These are phyloP conservation scores for Ciconia stormi DNA, from an alignment of 2,113 vertebrate genomes.

Conservation along the genomic window DNA sequence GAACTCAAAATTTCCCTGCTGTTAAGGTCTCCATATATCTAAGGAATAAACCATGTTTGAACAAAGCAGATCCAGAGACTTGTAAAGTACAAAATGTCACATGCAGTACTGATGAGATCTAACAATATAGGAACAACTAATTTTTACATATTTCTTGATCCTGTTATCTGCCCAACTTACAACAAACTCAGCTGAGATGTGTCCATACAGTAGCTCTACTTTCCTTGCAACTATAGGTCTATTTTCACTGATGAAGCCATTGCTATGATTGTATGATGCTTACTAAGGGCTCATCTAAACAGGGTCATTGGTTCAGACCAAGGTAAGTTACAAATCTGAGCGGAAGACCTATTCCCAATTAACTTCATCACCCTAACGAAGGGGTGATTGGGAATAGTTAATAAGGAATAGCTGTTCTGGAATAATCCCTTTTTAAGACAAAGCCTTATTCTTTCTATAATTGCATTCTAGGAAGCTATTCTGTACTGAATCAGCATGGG, in stretches of 20 bases:
- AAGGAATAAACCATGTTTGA: neutral
- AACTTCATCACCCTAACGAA: neutral
- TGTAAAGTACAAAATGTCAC: neutral
- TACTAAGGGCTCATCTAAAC: neutral
- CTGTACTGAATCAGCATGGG: slow-evolving; percentile 53
- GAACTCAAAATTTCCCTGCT: neutral
- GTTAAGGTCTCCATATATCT: neutral
- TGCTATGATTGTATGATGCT: neutral
- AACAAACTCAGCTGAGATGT: neutral
- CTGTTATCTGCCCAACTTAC: neutral
- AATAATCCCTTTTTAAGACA: slow-evolving; percentile 25
- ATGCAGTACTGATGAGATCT: neutral
- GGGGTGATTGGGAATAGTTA: neutral
- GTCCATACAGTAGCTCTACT: neutral
- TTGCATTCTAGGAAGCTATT: slow-evolving; percentile 56
- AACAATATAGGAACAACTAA: neutral
- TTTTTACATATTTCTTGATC: neutral
- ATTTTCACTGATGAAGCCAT: neutral
- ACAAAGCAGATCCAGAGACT: neutral
- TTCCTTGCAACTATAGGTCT: neutral
- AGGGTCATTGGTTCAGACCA: neutral
- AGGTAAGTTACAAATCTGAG: neutral
- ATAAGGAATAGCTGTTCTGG: slow-evolving; percentile 49
- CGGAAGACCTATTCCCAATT: neutral
- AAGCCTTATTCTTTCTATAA: slow-evolving; percentile 44